phyloP scores from a whole-genome alignment of 1,140 invertebrate genomes.

The Teleogryllus occipitalis region DNA sequence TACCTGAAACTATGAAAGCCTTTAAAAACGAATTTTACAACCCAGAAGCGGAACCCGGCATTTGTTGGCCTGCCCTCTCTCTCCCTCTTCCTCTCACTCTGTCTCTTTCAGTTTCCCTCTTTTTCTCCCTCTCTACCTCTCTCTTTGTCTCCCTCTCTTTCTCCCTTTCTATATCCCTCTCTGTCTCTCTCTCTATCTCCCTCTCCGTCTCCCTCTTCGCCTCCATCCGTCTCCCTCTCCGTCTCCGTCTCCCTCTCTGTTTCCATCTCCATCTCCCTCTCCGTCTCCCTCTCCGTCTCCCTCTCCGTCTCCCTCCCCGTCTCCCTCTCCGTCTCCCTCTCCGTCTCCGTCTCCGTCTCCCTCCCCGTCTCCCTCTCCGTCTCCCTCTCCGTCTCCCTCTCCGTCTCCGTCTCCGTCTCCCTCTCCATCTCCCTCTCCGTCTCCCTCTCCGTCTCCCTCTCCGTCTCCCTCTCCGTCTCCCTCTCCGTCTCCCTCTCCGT shows the following conservation, averaged over 20 bases:
- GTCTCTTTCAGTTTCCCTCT: background rate
- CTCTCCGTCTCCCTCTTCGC: background rate
- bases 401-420: background rate
- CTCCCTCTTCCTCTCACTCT: background rate
- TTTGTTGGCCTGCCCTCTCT: too few relatives aligned
- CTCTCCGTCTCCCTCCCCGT: background rate
- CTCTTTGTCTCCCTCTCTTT: too few relatives aligned
- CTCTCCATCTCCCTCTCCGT: too few relatives aligned
- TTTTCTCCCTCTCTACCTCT: background rate
- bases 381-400: background rate
- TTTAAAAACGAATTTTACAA: too few relatives aligned
- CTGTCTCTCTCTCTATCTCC: background rate
- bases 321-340: conserved; percentile 3
- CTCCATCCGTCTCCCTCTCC: too few relatives aligned
- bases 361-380: too few relatives aligned
- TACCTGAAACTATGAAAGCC: too few relatives aligned
- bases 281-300: background rate
- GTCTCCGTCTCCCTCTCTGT: conserved; percentile 8
- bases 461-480: background rate
- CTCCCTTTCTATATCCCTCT: conserved; percentile 9
- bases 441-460: background rate
- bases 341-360: background rate
- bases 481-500: background rate
- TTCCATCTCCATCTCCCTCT: background rate
- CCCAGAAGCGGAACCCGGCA: too few relatives aligned